A percentile compares a stretch with the other conserved stretches of the same genome.
Evolutionary conservation across 1,140 invertebrate species (phyloP).

Genomic region (Sminthurides bifidus): DNA sequence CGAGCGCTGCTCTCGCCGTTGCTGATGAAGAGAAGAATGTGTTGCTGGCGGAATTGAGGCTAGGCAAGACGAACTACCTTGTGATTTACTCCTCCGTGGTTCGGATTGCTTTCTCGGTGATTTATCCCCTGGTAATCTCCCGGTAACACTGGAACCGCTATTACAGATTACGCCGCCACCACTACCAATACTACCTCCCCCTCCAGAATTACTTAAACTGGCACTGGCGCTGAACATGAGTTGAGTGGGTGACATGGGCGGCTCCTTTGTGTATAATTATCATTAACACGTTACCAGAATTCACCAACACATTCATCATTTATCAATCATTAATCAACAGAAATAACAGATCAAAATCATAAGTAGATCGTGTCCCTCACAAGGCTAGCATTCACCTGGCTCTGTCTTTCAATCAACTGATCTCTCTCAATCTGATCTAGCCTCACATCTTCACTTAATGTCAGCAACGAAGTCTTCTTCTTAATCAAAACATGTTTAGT

Average conservation of each 20-base stretch:
- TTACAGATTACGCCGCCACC: constrained; percentile 20
- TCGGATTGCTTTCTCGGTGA: not conserved
- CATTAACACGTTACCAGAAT: not conserved
- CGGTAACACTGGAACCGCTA: too few relatives aligned
- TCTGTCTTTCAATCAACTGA: too few relatives aligned
- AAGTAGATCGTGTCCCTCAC: too few relatives aligned
- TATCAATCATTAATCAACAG: too few relatives aligned
- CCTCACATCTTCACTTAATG: too few relatives aligned
- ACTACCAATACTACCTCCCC: constrained; percentile 34
- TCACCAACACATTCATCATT: too few relatives aligned
- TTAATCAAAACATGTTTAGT: too few relatives aligned
- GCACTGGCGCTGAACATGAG: constrained; percentile 9
- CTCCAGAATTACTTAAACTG: not conserved
- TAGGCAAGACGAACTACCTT: constrained; percentile 59
- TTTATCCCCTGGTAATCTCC: not conserved
- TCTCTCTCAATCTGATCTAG: too few relatives aligned
- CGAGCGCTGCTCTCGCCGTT: constrained; percentile 39
- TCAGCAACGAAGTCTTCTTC: too few relatives aligned
- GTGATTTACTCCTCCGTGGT: constrained; percentile 54
- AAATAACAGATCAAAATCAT: too few relatives aligned
- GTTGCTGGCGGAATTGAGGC: not conserved
- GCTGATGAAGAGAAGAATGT: constrained; percentile 2
- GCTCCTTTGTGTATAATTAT: not conserved
- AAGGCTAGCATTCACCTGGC: too few relatives aligned
- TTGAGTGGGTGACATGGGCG: constrained; percentile 10